Conservation (phyloP, 2,797 vertebrate species). For the Schizopygopsis malacanthus region DNA sequence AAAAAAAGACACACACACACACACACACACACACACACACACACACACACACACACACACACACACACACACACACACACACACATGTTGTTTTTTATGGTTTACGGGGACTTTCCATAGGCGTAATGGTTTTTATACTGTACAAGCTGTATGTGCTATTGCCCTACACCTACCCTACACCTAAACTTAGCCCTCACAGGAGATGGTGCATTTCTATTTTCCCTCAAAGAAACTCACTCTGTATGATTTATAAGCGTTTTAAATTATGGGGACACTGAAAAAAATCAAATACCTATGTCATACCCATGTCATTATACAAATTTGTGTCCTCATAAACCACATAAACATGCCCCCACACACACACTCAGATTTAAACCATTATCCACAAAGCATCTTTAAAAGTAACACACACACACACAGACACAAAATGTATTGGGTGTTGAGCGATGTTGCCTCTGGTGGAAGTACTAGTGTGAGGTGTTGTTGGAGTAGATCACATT, state of each 20-base stretch:
- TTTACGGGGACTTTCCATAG: no score
- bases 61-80: not conserved
- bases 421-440: conserved; percentile 8
- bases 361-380: not conserved
- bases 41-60: not conserved
- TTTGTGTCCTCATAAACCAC: not conserved
- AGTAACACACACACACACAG: conserved; percentile 5
- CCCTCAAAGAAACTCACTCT: no score
- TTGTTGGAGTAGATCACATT: conserved; percentile 41
- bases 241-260: no score
- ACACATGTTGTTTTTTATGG: no score
- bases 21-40: not conserved
- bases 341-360: conserved; percentile 2
- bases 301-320: no score
- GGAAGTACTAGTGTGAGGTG: conserved; percentile 30
- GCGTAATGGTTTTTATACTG: no score
- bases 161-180: no score
- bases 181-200: no score
- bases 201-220: no score
- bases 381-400: conserved; percentile 19
- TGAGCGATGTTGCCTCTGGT: conserved; percentile 27
- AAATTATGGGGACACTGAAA: no score
- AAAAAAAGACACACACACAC: conserved; percentile 12
- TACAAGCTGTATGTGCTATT: no score
- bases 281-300: no score